These are phyloP conservation scores for Nerophis lumbriciformis DNA, from an alignment of 2,113 vertebrate species.

Conservation along the genomic window DNA sequence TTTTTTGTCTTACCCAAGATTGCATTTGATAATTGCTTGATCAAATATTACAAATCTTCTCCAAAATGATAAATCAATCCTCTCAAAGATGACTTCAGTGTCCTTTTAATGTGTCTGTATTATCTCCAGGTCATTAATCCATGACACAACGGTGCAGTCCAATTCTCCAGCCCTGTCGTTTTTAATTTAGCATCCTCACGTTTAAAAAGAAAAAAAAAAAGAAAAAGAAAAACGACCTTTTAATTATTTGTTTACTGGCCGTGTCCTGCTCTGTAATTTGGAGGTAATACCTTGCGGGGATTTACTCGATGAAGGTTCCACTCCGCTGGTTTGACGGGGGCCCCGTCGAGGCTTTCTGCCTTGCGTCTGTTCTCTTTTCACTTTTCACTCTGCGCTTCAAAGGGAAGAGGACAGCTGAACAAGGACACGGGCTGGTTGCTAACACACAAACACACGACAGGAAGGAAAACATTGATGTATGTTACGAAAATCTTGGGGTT, in stretches of 20 bases:
- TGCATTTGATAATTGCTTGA: too few relatives aligned
- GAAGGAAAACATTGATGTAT: neutral
- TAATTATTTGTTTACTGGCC: constrained; percentile 49
- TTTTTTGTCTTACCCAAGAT: too few relatives aligned
- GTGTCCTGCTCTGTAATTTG: constrained; percentile 34
- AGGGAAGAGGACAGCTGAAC: constrained; percentile 1
- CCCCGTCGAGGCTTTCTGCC: constrained; percentile 4
- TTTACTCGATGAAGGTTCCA: constrained; percentile 27
- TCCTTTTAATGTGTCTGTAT: too few relatives aligned
- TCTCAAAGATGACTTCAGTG: too few relatives aligned
- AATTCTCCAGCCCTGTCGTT: too few relatives aligned
- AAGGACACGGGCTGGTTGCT: neutral
- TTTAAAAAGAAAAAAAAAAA: neutral
- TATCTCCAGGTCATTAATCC: too few relatives aligned
- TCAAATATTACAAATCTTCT: too few relatives aligned
- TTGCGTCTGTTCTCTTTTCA: constrained; percentile 3
- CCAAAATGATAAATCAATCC: too few relatives aligned
- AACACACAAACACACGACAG: neutral
- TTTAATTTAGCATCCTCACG: too few relatives aligned
- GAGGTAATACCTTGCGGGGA: constrained; percentile 34
- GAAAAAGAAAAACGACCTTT: constrained; percentile 20
- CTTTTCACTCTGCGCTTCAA: neutral
- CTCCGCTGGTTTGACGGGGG: neutral
- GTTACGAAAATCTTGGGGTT: too few relatives aligned
- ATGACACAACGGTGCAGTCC: too few relatives aligned